A percentile compares a stretch with the other conserved stretches of the same genome.
Conservation (phyloP, 2,113 vertebrate genomes). For the Anarhynchus alexandrinus region DNA sequence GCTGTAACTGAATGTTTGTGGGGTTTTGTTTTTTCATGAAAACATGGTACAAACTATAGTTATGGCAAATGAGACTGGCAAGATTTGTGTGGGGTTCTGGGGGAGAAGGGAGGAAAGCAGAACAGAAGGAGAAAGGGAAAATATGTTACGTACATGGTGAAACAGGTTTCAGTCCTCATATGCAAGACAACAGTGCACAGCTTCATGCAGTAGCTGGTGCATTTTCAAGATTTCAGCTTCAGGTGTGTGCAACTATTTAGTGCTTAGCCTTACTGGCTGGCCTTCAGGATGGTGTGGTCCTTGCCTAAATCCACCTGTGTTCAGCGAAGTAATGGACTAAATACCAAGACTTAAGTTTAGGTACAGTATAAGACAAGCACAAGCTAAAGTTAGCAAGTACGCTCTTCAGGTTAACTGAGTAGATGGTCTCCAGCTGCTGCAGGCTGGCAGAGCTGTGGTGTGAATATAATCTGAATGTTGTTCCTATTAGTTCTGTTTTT, state of each 20-base stretch:
- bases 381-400: not conserved
- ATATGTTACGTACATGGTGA: accelerated
- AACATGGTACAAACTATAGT: not conserved
- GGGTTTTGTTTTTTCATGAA: not conserved
- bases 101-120: not conserved
- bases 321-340: not conserved
- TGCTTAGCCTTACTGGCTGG: not conserved
- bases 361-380: not conserved
- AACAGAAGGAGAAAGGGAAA: not conserved
- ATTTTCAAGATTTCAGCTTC: not conserved
- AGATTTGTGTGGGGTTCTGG: not conserved
- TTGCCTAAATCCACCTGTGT: not conserved
- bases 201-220: not conserved
- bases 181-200: not conserved
- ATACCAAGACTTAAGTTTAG: not conserved
- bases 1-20: not conserved
- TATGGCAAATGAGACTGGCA: not conserved
- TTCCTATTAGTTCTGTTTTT: not conserved
- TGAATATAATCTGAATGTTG: not conserved
- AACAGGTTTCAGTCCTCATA: not conserved
- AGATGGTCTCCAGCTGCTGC: not conserved
- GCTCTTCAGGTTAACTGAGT: not conserved
- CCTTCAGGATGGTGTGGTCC: not conserved
- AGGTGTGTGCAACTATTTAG: not conserved
- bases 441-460: not conserved